phyloP scores from a whole-genome alignment of 1,140 invertebrate genomes.

The Kradibia gibbosae region DNA sequence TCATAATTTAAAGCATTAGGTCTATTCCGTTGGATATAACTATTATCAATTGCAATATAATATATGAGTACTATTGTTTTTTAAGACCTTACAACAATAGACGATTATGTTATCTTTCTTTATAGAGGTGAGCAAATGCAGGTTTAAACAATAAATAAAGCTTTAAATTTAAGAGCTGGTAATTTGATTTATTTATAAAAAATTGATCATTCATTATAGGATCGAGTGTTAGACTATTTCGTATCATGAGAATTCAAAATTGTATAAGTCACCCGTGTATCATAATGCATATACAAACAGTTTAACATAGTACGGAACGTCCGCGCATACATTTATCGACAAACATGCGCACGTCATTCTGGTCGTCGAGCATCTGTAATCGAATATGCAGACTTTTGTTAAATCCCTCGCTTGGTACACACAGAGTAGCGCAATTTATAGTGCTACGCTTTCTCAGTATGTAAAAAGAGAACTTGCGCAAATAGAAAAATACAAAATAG shows the following conservation, averaged over 20 bases:
- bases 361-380: constrained; percentile 51
- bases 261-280: constrained; percentile 47
- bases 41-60: not conserved
- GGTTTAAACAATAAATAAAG: constrained; percentile 39
- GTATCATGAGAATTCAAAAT: constrained; percentile 40
- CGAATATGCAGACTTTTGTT: constrained; percentile 52
- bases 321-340: constrained; percentile 39
- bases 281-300: constrained; percentile 52
- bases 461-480: constrained; percentile 11
- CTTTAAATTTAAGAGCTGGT: not conserved
- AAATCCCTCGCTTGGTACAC: constrained; percentile 37
- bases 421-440: constrained; percentile 55
- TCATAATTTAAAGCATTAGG: too few species aligned
- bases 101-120: not conserved
- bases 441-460: constrained; percentile 52
- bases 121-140: too few species aligned
- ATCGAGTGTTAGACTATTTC: not conserved
- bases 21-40: too few species aligned
- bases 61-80: not conserved
- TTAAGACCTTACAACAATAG: not conserved
- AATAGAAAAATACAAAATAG: not conserved
- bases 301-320: not conserved
- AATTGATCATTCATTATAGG: not conserved
- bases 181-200: constrained; percentile 2
- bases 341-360: constrained; percentile 52